These are phyloP conservation scores for Crocallis elinguaria DNA, from an alignment of 2,888 invertebrate species.

Conservation along the genomic window DNA sequence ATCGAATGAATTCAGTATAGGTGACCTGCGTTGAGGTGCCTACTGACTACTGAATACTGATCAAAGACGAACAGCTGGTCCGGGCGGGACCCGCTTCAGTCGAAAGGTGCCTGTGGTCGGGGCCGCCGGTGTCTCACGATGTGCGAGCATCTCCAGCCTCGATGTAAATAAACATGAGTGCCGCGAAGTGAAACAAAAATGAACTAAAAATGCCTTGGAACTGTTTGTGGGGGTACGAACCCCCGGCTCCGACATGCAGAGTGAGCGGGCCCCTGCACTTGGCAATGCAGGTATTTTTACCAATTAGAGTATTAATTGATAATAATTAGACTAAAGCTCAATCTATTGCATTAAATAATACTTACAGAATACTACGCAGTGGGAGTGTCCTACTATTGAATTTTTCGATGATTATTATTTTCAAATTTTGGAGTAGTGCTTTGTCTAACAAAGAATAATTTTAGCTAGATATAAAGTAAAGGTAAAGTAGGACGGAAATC, in stretches of 20 bases:
- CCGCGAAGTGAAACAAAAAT: conserved; percentile 44
- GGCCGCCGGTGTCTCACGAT: conserved; percentile 21
- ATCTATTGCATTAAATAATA: not conserved
- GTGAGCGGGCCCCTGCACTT: conserved; percentile 74
- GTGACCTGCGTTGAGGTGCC: conserved; percentile 15
- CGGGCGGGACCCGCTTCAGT: conserved; percentile 31
- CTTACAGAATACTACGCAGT: too few species aligned
- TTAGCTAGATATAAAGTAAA: too few species aligned
- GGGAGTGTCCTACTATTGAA: too few species aligned
- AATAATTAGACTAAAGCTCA: not conserved
- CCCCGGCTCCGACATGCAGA: conserved; percentile 72
- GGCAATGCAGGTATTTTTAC: conserved; percentile 63
- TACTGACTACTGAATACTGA: not conserved
- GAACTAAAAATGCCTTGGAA: conserved; percentile 79
- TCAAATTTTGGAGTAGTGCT: too few species aligned
- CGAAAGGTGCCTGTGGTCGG: conserved; percentile 28
- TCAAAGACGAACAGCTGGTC: conserved; percentile 17
- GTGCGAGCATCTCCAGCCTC: conserved; percentile 12
- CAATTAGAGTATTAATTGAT: too few species aligned
- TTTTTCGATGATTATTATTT: too few species aligned
- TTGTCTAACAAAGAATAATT: too few species aligned
- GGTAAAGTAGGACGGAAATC: too few species aligned
- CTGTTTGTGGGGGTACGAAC: conserved; percentile 78
- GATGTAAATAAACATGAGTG: conserved; percentile 33
- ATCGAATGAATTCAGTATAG: conserved; percentile 17